Evolutionary conservation across 1,140 invertebrate species (phyloP).

Genomic region (Eurosta solidaginis): DNA sequence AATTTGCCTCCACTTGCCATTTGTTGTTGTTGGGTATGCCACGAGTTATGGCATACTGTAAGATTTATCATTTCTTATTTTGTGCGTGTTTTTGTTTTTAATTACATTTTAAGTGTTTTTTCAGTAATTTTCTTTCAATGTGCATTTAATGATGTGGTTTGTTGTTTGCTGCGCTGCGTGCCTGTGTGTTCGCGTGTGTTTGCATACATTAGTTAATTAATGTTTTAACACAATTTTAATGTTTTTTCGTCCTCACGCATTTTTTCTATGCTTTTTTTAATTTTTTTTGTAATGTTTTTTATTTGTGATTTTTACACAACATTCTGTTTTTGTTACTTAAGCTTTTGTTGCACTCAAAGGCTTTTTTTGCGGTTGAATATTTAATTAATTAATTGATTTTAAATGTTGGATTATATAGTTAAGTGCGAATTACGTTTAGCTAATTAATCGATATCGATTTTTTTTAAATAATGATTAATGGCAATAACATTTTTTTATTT

Average conservation of each 20-base stretch:
- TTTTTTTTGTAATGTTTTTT: neutral
- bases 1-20: neutral
- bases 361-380: neutral
- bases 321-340: neutral
- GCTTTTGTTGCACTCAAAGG: neutral
- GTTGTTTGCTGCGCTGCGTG: neutral
- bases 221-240: neutral
- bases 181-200: neutral
- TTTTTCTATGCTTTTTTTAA: no score
- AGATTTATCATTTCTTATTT: neutral
- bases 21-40: no score
- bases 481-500: no score
- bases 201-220: neutral
- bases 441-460: no score
- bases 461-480: no score
- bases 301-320: neutral
- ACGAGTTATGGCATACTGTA: neutral
- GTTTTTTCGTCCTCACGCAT: neutral
- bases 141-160: neutral
- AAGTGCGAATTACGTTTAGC: neutral
- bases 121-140: neutral
- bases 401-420: constrained; percentile 3
- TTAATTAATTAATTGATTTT: constrained; percentile 8
- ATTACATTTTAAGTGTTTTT: neutral
- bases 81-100: neutral